Evolutionary conservation across 2,797 vertebrate species (phyloP).

Genomic region (Acrossocheilus wenchowensis): DNA sequence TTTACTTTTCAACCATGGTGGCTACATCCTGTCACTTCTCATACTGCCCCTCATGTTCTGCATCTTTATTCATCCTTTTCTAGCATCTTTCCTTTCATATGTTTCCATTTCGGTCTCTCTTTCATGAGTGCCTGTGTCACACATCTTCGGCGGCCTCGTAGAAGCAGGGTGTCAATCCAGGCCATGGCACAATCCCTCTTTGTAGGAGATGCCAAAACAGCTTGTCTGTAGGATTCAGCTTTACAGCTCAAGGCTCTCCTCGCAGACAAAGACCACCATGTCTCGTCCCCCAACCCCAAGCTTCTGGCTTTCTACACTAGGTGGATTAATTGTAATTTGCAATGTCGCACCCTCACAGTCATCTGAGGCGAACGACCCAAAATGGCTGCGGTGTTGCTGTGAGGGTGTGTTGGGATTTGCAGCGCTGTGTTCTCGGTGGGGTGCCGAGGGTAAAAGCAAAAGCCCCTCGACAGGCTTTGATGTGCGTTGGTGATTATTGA

Average conservation of each 20-base stretch:
- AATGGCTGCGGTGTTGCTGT: not conserved
- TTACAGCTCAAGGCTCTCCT: slow-evolving; percentile 32
- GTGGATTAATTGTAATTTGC: slow-evolving; percentile 14
- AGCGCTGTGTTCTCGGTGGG: not conserved
- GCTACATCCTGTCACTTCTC: not conserved
- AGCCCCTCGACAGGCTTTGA: slow-evolving; percentile 10
- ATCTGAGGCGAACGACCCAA: slow-evolving; percentile 12
- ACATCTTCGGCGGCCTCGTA: slow-evolving; percentile 20
- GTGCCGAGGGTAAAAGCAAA: slow-evolving; percentile 17
- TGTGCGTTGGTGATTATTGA: slow-evolving; percentile 31
- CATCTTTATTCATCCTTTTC: slow-evolving; percentile 4
- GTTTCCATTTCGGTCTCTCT: slow-evolving; percentile 6
- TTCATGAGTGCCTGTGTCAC: slow-evolving; percentile 2
- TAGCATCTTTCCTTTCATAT: slow-evolving; percentile 6
- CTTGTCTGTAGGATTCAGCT: slow-evolving; percentile 18
- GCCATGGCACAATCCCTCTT: slow-evolving; percentile 27
- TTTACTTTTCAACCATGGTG: slow-evolving; percentile 2
- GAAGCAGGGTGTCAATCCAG: slow-evolving; percentile 24
- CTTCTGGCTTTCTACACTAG: slow-evolving; percentile 1
- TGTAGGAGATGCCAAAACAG: slow-evolving; percentile 27
- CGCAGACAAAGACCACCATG: slow-evolving; percentile 13
- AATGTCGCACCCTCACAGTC: not conserved
- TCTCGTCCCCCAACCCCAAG: not conserved
- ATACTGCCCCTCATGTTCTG: not conserved
- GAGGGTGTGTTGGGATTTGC: slow-evolving; percentile 7